A percentile compares a stretch with the other conserved stretches of the same genome.
Evolutionary conservation across 1,140 invertebrate genomes (phyloP).

Genomic region (Brachionus manjavacas): DNA sequence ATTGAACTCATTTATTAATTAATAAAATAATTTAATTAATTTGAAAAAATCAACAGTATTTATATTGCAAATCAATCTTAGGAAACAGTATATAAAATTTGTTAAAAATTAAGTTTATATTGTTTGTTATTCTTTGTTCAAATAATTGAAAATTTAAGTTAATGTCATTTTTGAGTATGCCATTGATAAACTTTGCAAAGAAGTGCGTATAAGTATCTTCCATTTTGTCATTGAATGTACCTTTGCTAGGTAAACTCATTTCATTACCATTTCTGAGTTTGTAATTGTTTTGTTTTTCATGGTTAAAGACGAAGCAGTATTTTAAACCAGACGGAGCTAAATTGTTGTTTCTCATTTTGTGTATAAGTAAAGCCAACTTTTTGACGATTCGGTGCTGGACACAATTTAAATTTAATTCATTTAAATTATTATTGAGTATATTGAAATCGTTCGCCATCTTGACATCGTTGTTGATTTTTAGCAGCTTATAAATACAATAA

Average conservation of each 20-base stretch:
- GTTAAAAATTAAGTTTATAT: not conserved
- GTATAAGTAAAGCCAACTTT: not conserved
- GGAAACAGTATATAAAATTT: not conserved
- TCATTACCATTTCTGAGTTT: not conserved
- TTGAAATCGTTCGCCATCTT: constrained; percentile 57
- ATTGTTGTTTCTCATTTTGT: not conserved
- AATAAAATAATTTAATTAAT: not conserved
- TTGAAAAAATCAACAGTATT: not conserved
- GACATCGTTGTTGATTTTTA: constrained; percentile 68
- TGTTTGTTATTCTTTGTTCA: not conserved
- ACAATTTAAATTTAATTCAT: not conserved
- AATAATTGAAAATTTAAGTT: too few species aligned
- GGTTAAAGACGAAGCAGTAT: not conserved
- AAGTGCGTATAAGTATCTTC: not conserved
- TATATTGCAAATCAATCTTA: not conserved
- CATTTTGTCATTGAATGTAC: not conserved
- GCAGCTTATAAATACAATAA: not conserved
- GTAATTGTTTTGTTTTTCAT: not conserved
- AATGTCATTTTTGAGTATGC: not conserved
- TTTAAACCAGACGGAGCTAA: not conserved
- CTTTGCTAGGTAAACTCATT: not conserved
- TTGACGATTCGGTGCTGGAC: not conserved
- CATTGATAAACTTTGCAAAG: not conserved
- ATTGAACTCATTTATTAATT: not conserved
- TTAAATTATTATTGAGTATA: not conserved